A percentile compares a stretch with the other conserved stretches of the same genome.
Conservation (phyloP, 2,888 invertebrate species). For the Andrena dorsata region DNA sequence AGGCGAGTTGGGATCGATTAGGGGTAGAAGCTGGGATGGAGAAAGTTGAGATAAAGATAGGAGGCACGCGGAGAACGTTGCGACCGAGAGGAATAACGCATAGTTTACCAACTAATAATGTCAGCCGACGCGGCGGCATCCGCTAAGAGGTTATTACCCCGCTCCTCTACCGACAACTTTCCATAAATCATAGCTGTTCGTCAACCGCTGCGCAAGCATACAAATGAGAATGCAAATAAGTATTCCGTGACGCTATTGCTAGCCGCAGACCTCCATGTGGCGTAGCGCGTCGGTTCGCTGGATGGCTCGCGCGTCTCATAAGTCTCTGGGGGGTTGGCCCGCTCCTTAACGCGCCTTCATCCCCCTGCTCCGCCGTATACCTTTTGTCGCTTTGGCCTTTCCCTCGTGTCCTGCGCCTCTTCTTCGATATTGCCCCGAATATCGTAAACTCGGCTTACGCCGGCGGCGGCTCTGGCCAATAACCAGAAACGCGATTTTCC, state of each 20-base stretch:
- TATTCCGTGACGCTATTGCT: constrained; percentile 18
- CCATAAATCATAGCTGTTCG: constrained; percentile 73
- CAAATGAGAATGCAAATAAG: constrained; percentile 76
- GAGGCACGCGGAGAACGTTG: not conserved
- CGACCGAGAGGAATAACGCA: constrained; percentile 17
- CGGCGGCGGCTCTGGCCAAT: not conserved
- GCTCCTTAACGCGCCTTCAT: not conserved
- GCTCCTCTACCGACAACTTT: constrained; percentile 35
- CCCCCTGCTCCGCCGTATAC: not conserved
- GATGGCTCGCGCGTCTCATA: too few relatives aligned
- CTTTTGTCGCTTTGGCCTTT: not conserved
- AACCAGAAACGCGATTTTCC: constrained; percentile 11
- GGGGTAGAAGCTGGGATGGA: not conserved
- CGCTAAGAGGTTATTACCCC: constrained; percentile 64
- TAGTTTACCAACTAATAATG: constrained; percentile 55
- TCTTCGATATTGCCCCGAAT: constrained; percentile 4
- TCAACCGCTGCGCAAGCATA: constrained; percentile 64
- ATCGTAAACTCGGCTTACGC: constrained; percentile 26
- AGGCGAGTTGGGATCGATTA: too few relatives aligned
- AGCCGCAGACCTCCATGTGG: not conserved
- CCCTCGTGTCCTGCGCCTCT: not conserved
- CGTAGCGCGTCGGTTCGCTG: too few relatives aligned
- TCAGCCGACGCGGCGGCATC: constrained; percentile 51
- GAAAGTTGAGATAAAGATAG: not conserved
- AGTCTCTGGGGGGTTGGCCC: not conserved